Percentiles rank a stretch among this genome's conserved stretches.
These are phyloP conservation scores for Trialeurodes vaporariorum DNA, from an alignment of 1,140 invertebrate genomes.

Conservation along the genomic window DNA sequence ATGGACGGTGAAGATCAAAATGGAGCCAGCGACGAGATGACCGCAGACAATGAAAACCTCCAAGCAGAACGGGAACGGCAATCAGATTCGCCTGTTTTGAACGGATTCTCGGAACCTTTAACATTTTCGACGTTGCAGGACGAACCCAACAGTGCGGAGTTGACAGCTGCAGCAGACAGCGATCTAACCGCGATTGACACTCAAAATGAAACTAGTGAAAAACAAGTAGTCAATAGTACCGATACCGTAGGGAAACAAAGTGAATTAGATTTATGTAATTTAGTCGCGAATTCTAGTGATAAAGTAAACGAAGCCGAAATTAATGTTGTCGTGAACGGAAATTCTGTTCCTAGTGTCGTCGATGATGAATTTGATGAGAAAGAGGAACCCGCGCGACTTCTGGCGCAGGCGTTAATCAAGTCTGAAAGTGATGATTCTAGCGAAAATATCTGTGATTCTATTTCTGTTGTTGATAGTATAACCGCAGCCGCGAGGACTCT, in stretches of 20 bases:
- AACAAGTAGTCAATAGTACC: no score
- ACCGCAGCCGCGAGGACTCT: slow-evolving; percentile 26
- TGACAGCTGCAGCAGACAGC: not conserved
- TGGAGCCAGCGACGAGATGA: slow-evolving; percentile 6
- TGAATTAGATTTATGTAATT: not conserved
- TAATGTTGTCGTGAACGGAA: slow-evolving; percentile 2
- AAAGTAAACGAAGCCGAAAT: not conserved
- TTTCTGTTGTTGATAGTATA: not conserved
- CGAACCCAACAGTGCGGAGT: slow-evolving; percentile 28
- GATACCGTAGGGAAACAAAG: not conserved
- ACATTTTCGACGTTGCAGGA: not conserved
- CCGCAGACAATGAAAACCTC: not conserved
- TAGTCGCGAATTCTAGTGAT: not conserved
- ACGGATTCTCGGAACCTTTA: not conserved
- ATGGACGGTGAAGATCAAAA: slow-evolving; percentile 10
- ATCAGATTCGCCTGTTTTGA: slow-evolving; percentile 12
- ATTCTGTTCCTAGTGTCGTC: slow-evolving; percentile 18
- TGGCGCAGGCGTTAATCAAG: no score
- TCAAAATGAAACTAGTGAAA: not conserved
- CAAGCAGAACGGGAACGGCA: slow-evolving; percentile 29
- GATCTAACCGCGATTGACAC: not conserved
- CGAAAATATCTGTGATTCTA: slow-evolving; percentile 18
- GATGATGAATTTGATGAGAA: slow-evolving; percentile 27
- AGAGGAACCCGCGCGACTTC: no score
- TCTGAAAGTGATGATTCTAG: slow-evolving; percentile 23